phyloP scores from a whole-genome alignment of 2,113 vertebrate species.

The Odontesthes bonariensis region DNA sequence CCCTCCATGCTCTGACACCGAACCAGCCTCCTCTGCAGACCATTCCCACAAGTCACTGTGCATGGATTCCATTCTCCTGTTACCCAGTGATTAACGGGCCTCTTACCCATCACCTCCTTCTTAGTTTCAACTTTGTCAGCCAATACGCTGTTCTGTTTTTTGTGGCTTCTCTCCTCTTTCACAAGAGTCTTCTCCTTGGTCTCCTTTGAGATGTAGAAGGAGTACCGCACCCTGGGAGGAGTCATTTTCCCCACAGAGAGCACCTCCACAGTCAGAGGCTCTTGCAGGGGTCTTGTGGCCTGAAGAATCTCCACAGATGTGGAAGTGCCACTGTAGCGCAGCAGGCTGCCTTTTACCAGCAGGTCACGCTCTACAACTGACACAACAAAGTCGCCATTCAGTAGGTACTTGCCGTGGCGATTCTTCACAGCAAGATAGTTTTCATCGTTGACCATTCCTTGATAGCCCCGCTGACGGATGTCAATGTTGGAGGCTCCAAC shows the following conservation, averaged over 20 bases:
- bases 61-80: conserved; percentile 89
- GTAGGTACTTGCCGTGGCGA: conserved; percentile 89
- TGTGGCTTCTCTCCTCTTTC: conserved; percentile 80
- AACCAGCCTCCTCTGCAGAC: conserved; percentile 90
- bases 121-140: conserved; percentile 70
- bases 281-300: conserved; percentile 88
- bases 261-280: conserved; percentile 92
- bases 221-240: conserved; percentile 94
- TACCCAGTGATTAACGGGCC: conserved; percentile 85
- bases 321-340: conserved; percentile 93
- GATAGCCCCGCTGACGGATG: conserved; percentile 94
- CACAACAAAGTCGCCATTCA: conserved; percentile 96
- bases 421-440: conserved; percentile 97
- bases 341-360: conserved; percentile 89
- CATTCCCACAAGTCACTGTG: conserved; percentile 88
- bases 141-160: conserved; percentile 86
- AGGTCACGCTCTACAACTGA: conserved; percentile 94
- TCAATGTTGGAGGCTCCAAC: conserved; percentile 91
- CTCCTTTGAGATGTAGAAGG: conserved; percentile 92
- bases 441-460: conserved; percentile 90
- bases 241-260: conserved; percentile 98
- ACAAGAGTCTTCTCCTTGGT: conserved; percentile 85
- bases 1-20: conserved; percentile 85
- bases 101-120: conserved; percentile 78
- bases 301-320: conserved; percentile 90